Percentiles rank a stretch among this genome's conserved stretches.
phyloP scores from a whole-genome alignment of 2,113 vertebrate species.

The Thamnophis sirtalis region DNA sequence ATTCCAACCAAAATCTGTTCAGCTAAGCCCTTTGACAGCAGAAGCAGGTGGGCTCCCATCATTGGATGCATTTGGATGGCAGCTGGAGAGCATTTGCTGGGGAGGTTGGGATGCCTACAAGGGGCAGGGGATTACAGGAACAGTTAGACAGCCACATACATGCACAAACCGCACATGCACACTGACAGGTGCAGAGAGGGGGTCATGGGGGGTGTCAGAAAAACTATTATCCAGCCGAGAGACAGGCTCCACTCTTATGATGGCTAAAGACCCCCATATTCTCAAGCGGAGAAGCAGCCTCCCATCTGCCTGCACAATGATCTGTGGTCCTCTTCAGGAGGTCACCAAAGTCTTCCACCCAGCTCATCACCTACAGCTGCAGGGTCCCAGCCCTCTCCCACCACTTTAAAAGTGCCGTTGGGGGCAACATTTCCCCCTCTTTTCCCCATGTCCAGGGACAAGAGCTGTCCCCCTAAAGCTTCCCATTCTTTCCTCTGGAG shows the following conservation, averaged over 20 bases:
- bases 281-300: not conserved
- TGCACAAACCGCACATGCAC: not conserved
- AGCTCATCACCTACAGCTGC: not conserved
- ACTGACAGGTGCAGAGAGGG: not conserved
- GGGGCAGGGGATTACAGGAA: not conserved
- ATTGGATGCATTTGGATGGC: not conserved
- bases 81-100: not conserved
- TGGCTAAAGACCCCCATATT: not conserved
- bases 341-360: not conserved
- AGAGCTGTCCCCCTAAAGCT: not conserved
- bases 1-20: not conserved
- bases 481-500: not conserved
- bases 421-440: not conserved
- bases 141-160: not conserved
- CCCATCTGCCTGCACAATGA: not conserved
- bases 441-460: not conserved
- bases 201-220: not conserved
- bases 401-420: not conserved
- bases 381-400: not conserved
- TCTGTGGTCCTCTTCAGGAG: not conserved
- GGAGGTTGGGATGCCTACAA: not conserved
- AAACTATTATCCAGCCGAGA: not conserved
- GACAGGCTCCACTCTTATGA: not conserved
- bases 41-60: not conserved
- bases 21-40: not conserved